Percentiles rank a stretch among this genome's conserved stretches.
Conservation (phyloP, 2,797 vertebrate species). For the Enteromius unitaeniatus region DNA sequence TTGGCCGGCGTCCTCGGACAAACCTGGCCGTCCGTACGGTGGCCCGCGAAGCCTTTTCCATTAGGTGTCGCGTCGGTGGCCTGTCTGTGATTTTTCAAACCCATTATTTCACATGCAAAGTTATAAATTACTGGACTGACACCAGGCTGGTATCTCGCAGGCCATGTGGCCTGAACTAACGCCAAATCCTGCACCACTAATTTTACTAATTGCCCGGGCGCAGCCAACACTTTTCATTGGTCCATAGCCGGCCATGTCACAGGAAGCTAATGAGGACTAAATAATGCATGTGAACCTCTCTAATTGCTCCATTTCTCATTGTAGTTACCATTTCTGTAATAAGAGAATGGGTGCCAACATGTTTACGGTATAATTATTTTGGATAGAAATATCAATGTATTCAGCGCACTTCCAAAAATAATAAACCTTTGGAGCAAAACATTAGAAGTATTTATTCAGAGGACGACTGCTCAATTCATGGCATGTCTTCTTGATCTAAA, state of each 20-base stretch:
- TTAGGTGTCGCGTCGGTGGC: slow-evolving; percentile 71
- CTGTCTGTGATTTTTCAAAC: slow-evolving; percentile 79
- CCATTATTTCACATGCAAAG: slow-evolving; percentile 81
- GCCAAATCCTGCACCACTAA: slow-evolving; percentile 86
- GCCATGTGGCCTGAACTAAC: slow-evolving; percentile 84
- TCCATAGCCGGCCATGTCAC: slow-evolving; percentile 81
- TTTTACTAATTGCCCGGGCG: slow-evolving; percentile 86
- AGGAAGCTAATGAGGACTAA: slow-evolving; percentile 87
- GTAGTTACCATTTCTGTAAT: slow-evolving; percentile 81
- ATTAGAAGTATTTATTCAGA: slow-evolving; percentile 22
- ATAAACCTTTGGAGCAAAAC: slow-evolving; percentile 17
- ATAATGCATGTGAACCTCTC: slow-evolving; percentile 85
- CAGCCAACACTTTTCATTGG: slow-evolving; percentile 83
- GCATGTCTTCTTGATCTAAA: not conserved
- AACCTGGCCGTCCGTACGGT: slow-evolving; percentile 52
- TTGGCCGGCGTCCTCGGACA: slow-evolving; percentile 57
- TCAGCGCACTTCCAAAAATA: slow-evolving; percentile 50
- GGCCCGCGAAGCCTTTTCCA: slow-evolving; percentile 65
- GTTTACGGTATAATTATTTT: slow-evolving; percentile 71
- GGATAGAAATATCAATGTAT: slow-evolving; percentile 71
- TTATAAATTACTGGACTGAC: slow-evolving; percentile 83
- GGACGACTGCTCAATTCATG: not conserved
- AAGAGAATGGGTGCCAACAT: slow-evolving; percentile 75
- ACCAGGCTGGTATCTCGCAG: slow-evolving; percentile 82
- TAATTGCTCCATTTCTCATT: slow-evolving; percentile 87